Percentiles rank a stretch among this genome's conserved stretches.
Conservation (phyloP, 2,797 vertebrate species). For the Pteronotus mesoamericanus region DNA sequence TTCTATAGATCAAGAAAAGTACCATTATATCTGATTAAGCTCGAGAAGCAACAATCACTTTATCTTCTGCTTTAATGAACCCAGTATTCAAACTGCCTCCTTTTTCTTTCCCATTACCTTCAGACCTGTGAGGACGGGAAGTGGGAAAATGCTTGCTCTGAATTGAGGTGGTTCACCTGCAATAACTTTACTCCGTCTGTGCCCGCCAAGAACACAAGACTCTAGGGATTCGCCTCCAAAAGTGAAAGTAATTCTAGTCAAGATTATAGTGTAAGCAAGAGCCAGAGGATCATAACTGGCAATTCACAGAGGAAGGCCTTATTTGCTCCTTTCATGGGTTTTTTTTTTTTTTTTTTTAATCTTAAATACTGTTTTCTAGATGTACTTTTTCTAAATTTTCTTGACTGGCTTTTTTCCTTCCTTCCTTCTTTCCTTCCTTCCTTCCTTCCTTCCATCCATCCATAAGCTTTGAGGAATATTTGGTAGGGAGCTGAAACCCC, state of each 20-base stretch:
- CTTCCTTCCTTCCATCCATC: too few species aligned
- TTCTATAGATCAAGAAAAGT: slow-evolving; percentile 20
- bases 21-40: slow-evolving; percentile 29
- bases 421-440: too few species aligned
- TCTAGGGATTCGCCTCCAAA: slow-evolving; percentile 36
- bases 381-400: neutral
- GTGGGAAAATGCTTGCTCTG: neutral
- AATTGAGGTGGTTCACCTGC: slow-evolving; percentile 3
- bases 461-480: neutral
- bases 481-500: neutral
- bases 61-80: slow-evolving; percentile 52
- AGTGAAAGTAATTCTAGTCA: slow-evolving; percentile 10
- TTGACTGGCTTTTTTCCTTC: neutral
- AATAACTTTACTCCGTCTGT: neutral
- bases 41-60: slow-evolving; percentile 2
- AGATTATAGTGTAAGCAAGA: neutral
- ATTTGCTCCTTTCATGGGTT: neutral
- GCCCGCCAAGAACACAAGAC: slow-evolving; percentile 27
- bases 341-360: neutral
- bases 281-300: neutral
- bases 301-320: neutral
- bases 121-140: neutral
- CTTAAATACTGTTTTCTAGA: neutral
- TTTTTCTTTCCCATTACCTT: slow-evolving; percentile 42
- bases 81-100: neutral